Conservation (phyloP, 1,140 invertebrate species). For the Latrodectus geometricus region DNA sequence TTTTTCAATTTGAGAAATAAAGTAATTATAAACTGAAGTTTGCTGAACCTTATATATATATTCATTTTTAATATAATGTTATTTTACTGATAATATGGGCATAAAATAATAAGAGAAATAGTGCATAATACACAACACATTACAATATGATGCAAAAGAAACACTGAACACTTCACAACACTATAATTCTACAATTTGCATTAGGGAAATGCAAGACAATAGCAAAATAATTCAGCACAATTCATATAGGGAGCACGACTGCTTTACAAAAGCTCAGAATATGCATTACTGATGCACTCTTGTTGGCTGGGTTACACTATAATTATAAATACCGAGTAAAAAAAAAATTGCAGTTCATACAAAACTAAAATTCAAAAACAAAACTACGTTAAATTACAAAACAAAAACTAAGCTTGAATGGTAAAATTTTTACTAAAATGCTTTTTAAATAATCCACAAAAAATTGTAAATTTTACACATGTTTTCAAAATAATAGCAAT, state of each 20-base stretch:
- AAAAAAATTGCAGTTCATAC: slow-evolving; percentile 45
- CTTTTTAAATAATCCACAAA: neutral
- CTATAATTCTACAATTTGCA: slow-evolving; percentile 56
- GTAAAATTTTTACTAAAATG: slow-evolving; percentile 35
- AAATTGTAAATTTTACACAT: too few relatives aligned
- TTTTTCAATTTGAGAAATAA: neutral
- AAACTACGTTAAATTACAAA: slow-evolving; percentile 28
- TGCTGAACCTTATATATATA: slow-evolving; percentile 48
- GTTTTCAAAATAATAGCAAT: too few relatives aligned
- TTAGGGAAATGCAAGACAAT: slow-evolving; percentile 55
- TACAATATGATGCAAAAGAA: slow-evolving; percentile 60
- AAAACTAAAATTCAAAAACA: slow-evolving; percentile 35
- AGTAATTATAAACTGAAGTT: slow-evolving; percentile 43
- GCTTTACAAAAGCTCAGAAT: slow-evolving; percentile 47
- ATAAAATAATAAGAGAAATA: slow-evolving; percentile 42
- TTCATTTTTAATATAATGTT: neutral
- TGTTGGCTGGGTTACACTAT: neutral
- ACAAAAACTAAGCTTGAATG: slow-evolving; percentile 32
- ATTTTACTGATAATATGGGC: slow-evolving; percentile 36
- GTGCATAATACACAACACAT: slow-evolving; percentile 54
- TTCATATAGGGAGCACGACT: slow-evolving; percentile 36
- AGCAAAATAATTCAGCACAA: slow-evolving; percentile 58
- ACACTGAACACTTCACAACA: slow-evolving; percentile 56
- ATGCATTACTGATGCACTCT: slow-evolving; percentile 19
- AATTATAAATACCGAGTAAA: slow-evolving; percentile 18